Evolutionary conservation across 2,113 vertebrate species (phyloP), one percentile per base, ranked within the genome.

Genomic region (Holacanthus passer): DNA sequence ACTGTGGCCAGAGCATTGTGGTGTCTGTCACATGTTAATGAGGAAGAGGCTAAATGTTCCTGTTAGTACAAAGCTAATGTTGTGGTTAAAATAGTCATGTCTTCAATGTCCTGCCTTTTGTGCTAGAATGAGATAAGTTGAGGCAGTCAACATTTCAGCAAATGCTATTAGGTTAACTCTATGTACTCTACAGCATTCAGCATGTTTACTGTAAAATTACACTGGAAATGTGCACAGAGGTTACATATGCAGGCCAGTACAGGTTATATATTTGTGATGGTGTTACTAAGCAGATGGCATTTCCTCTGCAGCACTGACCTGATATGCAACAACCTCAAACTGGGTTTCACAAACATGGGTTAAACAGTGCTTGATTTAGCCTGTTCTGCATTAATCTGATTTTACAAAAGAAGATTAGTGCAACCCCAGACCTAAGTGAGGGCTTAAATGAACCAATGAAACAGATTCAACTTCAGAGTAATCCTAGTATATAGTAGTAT

Each of bases 401-500:
- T 87, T 85, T 19, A 71, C 59, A n/a, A 68, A 82, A 80, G 74
- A 65, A 87, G 81, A 87, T 83, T 77, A 82, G 56, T 60, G 59
- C 55, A 84, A 56, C 43, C 60, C 14, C 17, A 29, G 35, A 58
- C 29, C 59, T 43, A 10, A 79, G 32, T 27, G 53, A 56, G 0
- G 27, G 55, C 70, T 80, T 68, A 60, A 68, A 39, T 22, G 32
- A 65, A 59, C 56, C 62, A 56, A 43, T 69, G 69, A 77, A 73
- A 79, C 39, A 37, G 7, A 78, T 64, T 79, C 45, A 50, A 52
- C 31, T 45, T 60, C 47, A 72, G 22, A 59, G 32, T 22, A 32
- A 53, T 41, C 22, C 53, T 65, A 50, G 11, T 68, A 24, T 27
- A 24, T 31, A 29, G 48, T 7, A 55, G 17, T 17, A 31, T 35